These are phyloP conservation scores for Clepsis dumicolana DNA, from an alignment of 2,888 invertebrate species.

Conservation along the genomic window DNA sequence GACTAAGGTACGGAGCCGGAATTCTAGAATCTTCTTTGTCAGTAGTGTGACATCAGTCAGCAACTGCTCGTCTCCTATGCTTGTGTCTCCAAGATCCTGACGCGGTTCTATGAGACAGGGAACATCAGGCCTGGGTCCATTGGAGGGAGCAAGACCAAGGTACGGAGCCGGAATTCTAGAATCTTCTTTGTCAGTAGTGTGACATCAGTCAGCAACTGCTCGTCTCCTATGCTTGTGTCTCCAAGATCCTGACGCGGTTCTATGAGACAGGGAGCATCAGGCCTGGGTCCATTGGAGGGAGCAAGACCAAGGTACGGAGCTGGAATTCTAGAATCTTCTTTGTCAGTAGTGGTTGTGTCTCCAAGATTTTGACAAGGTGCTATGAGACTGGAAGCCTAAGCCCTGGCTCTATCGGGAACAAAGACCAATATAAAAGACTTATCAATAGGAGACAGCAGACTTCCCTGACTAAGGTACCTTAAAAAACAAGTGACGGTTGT, in stretches of 20 bases:
- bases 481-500: too few relatives aligned
- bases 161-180: too few relatives aligned
- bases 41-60: constrained; percentile 98
- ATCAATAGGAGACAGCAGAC: not conserved
- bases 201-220: constrained; percentile 98
- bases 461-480: not conserved
- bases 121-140: constrained; percentile 98
- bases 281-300: constrained; percentile 85
- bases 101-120: constrained; percentile 98
- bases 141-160: constrained; percentile 98
- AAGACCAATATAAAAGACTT: too few relatives aligned
- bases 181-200: too few relatives aligned
- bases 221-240: constrained; percentile 98
- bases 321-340: too few relatives aligned
- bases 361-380: constrained; percentile 95
- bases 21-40: too few relatives aligned
- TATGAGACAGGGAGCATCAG: constrained; percentile 64
- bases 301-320: constrained; percentile 95
- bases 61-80: constrained; percentile 82
- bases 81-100: constrained; percentile 98
- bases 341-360: constrained; percentile 99
- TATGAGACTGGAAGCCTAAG: constrained; percentile 64
- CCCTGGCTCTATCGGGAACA: constrained; percentile 88
- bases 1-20: constrained; percentile 94
- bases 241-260: constrained; percentile 95